Evolutionary conservation across 2,888 invertebrate genomes (phyloP), one percentile per base, ranked within the genome.

Genomic region (Quadroppia sp.): DNA sequence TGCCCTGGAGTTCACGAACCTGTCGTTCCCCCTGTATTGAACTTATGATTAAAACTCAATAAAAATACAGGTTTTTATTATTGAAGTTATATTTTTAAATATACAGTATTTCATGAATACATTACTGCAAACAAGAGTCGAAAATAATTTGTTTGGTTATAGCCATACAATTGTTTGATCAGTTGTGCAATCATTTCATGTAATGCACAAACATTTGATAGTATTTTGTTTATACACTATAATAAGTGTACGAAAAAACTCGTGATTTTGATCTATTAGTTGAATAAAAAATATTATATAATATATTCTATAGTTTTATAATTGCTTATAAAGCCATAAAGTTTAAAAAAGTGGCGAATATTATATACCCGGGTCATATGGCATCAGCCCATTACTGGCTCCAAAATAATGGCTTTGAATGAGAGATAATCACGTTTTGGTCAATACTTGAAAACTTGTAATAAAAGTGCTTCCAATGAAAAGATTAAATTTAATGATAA

Each of bases 381-480:
- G 17, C 71, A 74, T 28, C 71, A 42, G 28, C 28, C 28, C 17
- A 73, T 53, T 28, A 69, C 48, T 9, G 73, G 73, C 17, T 40
- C 61, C 7, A 69, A 48, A 73, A 73, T 36, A 73, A 42, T n/a
- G 69, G 73, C 7, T 48, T 69, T 50, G 23, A 42, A 30, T 28
- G 28, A 13, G 73, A 73, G 20, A 67, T 25, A n/a, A 45, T 69
- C 45, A 73, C 42, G 20, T 48, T 20, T 80, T 80, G 25, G 80
- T 78, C 28, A 80, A 40, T 11, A 81, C 81, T 77, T 80, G 79
- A 13, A 79, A 76, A 3, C 45, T n/a, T 53, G n/a, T 73, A 69
- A 69, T 69, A 15, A 73, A n/a, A 72, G 28, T 20, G 67, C 7
- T 59, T 32, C n/a, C n/a, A n/a, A n/a, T n/a, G n/a, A n/a, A n/a